Conservation (phyloP, 2,888 invertebrate genomes). For the Hypomecis atomaria region DNA sequence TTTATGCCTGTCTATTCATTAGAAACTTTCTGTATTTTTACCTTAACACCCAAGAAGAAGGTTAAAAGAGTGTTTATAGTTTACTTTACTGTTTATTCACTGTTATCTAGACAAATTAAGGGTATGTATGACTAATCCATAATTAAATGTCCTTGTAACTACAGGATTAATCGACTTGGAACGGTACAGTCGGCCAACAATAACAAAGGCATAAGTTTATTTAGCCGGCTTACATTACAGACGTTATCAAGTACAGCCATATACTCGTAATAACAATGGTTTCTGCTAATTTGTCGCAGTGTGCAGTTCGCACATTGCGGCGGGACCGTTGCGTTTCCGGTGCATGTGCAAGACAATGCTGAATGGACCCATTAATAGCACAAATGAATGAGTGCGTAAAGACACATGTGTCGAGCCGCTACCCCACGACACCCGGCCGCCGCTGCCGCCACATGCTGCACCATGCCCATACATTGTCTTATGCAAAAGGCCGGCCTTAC, state of each 20-base stretch:
- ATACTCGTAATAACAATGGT: conserved; percentile 54
- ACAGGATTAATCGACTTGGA: conserved; percentile 4
- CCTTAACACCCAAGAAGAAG: too few relatives aligned
- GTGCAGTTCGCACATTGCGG: conserved; percentile 42
- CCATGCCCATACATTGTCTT: conserved; percentile 67
- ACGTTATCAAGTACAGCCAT: conserved; percentile 26
- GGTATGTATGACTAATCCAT: too few relatives aligned
- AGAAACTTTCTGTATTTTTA: too few relatives aligned
- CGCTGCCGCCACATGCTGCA: conserved; percentile 61
- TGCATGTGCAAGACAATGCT: conserved; percentile 82
- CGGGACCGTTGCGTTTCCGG: conserved; percentile 67
- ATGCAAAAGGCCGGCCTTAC: conserved; percentile 73
- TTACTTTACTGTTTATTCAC: too few relatives aligned
- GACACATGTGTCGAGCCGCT: conserved; percentile 72
- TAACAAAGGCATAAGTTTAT: conserved; percentile 15
- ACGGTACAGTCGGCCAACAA: conserved; percentile 3
- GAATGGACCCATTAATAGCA: conserved; percentile 82
- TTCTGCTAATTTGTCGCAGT: conserved; percentile 74
- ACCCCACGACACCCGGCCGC: conserved; percentile 57
- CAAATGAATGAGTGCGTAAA: conserved; percentile 78
- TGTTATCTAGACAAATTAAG: too few relatives aligned
- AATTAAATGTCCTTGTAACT: conserved; percentile 5
- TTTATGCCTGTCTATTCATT: too few relatives aligned
- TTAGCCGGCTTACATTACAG: conserved; percentile 8
- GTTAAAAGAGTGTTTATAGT: too few relatives aligned